Conservation (phyloP, 2,113 vertebrate species). For the Limnothrissa miodon region DNA sequence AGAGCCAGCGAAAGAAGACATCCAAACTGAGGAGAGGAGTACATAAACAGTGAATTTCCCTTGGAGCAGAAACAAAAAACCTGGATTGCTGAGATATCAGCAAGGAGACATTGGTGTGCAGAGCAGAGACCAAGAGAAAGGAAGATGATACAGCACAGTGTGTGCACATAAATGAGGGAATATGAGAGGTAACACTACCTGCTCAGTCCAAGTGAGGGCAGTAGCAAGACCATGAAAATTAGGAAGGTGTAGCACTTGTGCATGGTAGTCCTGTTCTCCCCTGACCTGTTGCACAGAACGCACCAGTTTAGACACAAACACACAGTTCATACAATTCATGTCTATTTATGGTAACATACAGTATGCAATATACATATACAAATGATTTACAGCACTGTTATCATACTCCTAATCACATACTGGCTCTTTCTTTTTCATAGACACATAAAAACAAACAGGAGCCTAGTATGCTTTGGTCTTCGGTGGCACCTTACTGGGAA, state of each 20-base stretch:
- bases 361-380: not conserved
- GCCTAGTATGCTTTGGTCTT: too few species aligned
- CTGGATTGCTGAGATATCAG: too few species aligned
- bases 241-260: slow-evolving; percentile 98
- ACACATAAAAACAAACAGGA: too few species aligned
- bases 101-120: not conserved
- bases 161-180: not conserved
- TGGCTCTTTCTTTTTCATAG: too few species aligned
- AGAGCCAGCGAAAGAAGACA: slow-evolving; percentile 96
- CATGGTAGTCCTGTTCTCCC: slow-evolving; percentile 96
- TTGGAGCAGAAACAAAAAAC: too few species aligned
- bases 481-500: too few species aligned
- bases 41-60: not conserved
- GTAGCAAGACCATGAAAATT: slow-evolving; percentile 95
- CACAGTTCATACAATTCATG: slow-evolving; percentile 2
- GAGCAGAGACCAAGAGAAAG: not conserved
- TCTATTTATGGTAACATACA: too few species aligned
- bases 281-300: slow-evolving; percentile 74
- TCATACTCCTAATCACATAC: too few species aligned
- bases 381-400: too few species aligned
- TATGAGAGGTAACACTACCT: slow-evolving; percentile 76
- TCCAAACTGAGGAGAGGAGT: slow-evolving; percentile 75
- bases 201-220: slow-evolving; percentile 93
- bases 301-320: not conserved
- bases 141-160: not conserved